Evolutionary conservation across 2,797 vertebrate genomes (phyloP).

Genomic region (Leptodon cayanensis): DNA sequence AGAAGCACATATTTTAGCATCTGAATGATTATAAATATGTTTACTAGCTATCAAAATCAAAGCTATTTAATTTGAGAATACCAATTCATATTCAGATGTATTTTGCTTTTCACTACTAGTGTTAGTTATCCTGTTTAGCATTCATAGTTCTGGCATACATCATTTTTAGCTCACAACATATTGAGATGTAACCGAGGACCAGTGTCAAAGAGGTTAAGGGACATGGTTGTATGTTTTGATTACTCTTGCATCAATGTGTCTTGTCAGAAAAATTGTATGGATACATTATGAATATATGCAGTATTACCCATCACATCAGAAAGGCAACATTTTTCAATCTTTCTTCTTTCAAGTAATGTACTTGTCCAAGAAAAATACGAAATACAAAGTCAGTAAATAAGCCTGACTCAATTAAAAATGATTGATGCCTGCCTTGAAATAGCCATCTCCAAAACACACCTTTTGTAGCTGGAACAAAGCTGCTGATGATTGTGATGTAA

Average conservation of each 20-base stretch:
- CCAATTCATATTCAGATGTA: constrained; percentile 36
- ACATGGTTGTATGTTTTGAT: background rate
- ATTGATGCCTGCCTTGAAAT: background rate
- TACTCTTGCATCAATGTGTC: background rate
- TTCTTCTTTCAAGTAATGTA: background rate
- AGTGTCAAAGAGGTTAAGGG: background rate
- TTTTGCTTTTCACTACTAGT: constrained; percentile 12
- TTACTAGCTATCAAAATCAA: constrained; percentile 66
- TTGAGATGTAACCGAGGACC: background rate
- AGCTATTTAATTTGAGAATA: constrained; percentile 60
- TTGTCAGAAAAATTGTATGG: background rate
- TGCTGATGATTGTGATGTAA: background rate
- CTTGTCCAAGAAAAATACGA: background rate
- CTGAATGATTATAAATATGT: constrained; percentile 69
- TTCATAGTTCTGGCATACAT: background rate
- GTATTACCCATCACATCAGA: background rate
- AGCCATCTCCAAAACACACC: background rate
- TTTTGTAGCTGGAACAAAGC: background rate
- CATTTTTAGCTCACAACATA: background rate
- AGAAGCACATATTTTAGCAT: constrained; percentile 63
- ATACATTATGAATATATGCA: background rate
- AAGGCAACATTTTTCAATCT: background rate
- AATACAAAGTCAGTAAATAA: background rate
- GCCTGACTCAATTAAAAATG: background rate
- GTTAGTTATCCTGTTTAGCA: constrained; percentile 7